Evolutionary conservation across 2,797 vertebrate genomes (phyloP), one percentile per base, ranked within the genome.

Genomic region (Mormyrus proboscirostris): DNA sequence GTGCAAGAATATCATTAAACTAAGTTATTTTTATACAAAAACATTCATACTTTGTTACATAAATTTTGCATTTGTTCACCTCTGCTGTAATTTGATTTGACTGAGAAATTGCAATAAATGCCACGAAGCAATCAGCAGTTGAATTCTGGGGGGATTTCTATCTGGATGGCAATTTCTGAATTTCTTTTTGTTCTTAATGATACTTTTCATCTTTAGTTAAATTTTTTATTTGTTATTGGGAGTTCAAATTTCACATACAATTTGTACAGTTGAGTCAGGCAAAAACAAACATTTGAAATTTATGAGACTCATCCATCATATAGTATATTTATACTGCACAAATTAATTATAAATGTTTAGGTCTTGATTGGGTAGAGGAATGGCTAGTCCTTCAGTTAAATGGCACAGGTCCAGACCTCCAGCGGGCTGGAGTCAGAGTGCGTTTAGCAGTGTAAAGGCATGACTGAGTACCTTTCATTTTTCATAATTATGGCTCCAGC

Each of bases 21-120:
- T 51, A 86, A 53, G 49, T 82, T 47, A 47, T 82, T 82, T 82
- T 82, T 79, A 79, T 79, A 79, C 38, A 44, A 9, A 47, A 47
- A 82, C 41, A 47, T 44, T 82, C 41, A n/a, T 82, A 82, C 41
- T 82, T 82, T 79, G 38, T 82, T 47, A 44, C 8, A 19, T 79
- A 44, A 8, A n/a, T 47, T 82, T n/a, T 47, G 76, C 73, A 79
- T 79, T 79, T 79, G 73, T 79, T 38, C 73, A n/a, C 38, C 73
- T 79, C 41, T 82, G 69, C 69, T 82, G 76, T 82, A 82, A 55
- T 29, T 53, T 86, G 47, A 29, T 86, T 86, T 51, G 49, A 16
- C 53, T 86, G 84, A 29, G 53, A 82, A 82, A 47, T 82, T 44
- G 76, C 76, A 82, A 82, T 82, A 82, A 82, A 82, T 47, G 41